Evolutionary conservation across 2,797 vertebrate genomes (phyloP).

Genomic region (Nannoperca australis): DNA sequence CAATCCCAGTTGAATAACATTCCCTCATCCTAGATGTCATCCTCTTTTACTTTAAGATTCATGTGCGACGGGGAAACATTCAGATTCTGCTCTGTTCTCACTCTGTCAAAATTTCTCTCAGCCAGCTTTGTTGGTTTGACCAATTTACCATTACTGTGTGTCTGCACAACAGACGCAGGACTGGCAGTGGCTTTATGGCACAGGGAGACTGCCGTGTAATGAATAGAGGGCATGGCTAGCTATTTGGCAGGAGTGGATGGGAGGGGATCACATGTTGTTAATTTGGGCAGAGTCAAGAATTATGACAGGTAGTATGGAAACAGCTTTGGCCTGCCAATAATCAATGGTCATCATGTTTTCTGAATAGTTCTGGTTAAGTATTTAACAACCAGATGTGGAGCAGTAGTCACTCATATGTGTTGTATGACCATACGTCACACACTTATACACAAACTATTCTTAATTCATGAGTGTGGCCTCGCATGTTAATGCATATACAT

Average conservation of each 20-base stretch:
- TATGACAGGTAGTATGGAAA: slow-evolving; percentile 72
- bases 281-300: slow-evolving; percentile 57
- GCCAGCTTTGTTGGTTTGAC: slow-evolving; percentile 57
- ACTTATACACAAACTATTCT: slow-evolving; percentile 20
- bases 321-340: slow-evolving; percentile 50
- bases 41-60: slow-evolving; percentile 46
- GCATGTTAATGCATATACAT: slow-evolving; percentile 52
- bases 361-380: slow-evolving; percentile 43
- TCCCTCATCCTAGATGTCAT: slow-evolving; percentile 45
- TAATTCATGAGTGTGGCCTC: slow-evolving; percentile 55
- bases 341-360: slow-evolving; percentile 45
- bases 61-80: slow-evolving; percentile 48
- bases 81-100: slow-evolving; percentile 39
- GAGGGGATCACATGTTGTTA: slow-evolving; percentile 70
- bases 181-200: slow-evolving; percentile 65
- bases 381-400: slow-evolving; percentile 39
- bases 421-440: slow-evolving; percentile 26
- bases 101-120: slow-evolving; percentile 46
- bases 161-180: slow-evolving; percentile 53
- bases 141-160: slow-evolving; percentile 55
- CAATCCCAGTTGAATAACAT: slow-evolving; percentile 50
- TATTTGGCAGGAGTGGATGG: slow-evolving; percentile 72
- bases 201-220: slow-evolving; percentile 69
- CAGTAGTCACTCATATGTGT: slow-evolving; percentile 43
- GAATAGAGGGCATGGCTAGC: slow-evolving; percentile 72